Base-by-base conservation (phyloP, 2,797 vertebrate species). In the Spinibarbus caldwelli region DNA sequence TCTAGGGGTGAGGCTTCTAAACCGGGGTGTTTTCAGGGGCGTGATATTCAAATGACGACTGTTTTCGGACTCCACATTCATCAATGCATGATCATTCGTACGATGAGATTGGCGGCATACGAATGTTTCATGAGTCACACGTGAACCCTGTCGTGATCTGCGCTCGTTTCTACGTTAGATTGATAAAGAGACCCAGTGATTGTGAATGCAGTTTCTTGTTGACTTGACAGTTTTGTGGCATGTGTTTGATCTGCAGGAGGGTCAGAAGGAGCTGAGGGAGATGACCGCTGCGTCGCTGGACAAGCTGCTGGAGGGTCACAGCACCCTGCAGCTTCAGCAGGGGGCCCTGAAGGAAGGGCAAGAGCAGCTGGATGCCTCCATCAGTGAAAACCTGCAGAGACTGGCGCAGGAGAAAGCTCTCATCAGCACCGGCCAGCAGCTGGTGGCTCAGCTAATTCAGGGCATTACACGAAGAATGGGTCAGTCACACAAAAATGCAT, bases 281-380 rank as follows among this genome's bases (percentile, higher is more conserved):
- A 88, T 96, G 91, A 96, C 96, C 0, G 83, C 95, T 0, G 95
- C 95, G 3, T 96, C 96, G 0, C 86, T 97, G 78, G 93, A 96
- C 80, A 95, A 92, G 89, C 92, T 97, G 80, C 83, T 95, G 62
- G 91, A 93, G 29, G 94, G 96, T 1, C 96, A 97, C 90, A 84
- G 89, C 1, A 86, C 90, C 5, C 90, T 97, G 59, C 94, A 95
- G 84, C 72, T 86, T 38, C 94, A 95, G 67, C 94, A 94, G 88
- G 94, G 92, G 38, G 86, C 38, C 15, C 90, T 95, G 34, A 86
- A 89, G 8, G 89, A 91, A 21, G 94, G 94, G 36, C 95, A 96
- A 77, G 89, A 91, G 23, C 91, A 93, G n/a, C 90, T 95, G 89
- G 95, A 95, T 87, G 87, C 70, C 1, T 94, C 95, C 0, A 87